Evolutionary conservation across 2,888 invertebrate species (phyloP).

Genomic region (Furcula furcula): DNA sequence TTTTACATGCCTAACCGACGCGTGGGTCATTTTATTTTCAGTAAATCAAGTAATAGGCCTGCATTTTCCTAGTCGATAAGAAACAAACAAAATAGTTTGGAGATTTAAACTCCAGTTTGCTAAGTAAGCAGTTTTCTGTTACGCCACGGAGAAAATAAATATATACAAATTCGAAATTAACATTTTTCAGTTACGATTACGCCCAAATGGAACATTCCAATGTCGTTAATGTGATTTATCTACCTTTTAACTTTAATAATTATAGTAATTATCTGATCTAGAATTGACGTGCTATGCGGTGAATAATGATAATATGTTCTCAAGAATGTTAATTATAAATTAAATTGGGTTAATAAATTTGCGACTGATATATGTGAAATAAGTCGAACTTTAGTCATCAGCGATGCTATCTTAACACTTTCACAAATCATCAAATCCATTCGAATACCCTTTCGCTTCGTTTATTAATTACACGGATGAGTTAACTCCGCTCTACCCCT

Average conservation of each 20-base stretch:
- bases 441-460: conserved; percentile 56
- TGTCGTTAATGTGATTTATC: conserved; percentile 5
- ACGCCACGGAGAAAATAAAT: too few species aligned
- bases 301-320: conserved; percentile 5
- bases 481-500: conserved; percentile 30
- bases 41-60: too few species aligned
- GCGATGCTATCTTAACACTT: conserved; percentile 37
- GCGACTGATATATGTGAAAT: conserved; percentile 2
- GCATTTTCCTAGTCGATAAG: too few species aligned
- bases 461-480: conserved; percentile 71
- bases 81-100: too few species aligned
- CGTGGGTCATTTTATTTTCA: too few species aligned
- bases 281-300: conserved; percentile 5
- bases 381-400: conserved; percentile 12
- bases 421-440: conserved; percentile 60
- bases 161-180: too few species aligned
- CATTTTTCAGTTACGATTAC: conserved; percentile 2
- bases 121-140: too few species aligned
- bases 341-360: conserved; percentile 15
- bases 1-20: too few species aligned
- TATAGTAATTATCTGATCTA: conserved; percentile 10
- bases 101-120: too few species aligned
- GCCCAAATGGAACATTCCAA: conserved; percentile 2
- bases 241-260: conserved; percentile 11
- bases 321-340: conserved; percentile 20